A percentile compares a stretch with the other conserved stretches of the same genome.
phyloP scores from a whole-genome alignment of 2,797 vertebrate genomes.

The Clamator glandarius region DNA sequence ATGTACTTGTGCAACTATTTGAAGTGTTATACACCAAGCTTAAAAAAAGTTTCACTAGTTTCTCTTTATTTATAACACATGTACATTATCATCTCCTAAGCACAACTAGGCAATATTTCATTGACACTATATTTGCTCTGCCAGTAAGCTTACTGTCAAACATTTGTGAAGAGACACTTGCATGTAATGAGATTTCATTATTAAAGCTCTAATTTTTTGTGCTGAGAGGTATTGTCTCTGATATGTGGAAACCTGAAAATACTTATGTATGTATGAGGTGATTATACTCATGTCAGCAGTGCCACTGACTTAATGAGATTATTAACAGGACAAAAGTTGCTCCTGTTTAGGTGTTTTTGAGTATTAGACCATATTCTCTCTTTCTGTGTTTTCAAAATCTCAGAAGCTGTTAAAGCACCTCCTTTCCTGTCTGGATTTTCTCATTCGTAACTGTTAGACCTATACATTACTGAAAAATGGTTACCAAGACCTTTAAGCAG shows the following conservation, averaged over 20 bases:
- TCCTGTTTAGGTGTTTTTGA: not conserved
- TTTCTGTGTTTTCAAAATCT: not conserved
- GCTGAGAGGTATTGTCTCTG: not conserved
- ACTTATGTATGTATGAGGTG: conserved; percentile 22
- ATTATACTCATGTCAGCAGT: conserved; percentile 35
- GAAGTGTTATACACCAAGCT: not conserved
- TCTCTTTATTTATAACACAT: not conserved
- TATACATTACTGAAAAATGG: not conserved
- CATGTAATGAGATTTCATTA: conserved; percentile 42
- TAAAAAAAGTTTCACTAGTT: not conserved
- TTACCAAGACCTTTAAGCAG: conserved; percentile 17
- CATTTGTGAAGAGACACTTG: conserved; percentile 12
- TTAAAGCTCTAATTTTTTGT: not conserved
- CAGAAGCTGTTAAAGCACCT: not conserved
- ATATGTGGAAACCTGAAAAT: not conserved
- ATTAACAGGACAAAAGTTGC: conserved; percentile 14
- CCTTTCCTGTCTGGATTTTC: not conserved
- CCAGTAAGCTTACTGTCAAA: not conserved
- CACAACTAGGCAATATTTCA: not conserved
- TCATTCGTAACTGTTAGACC: not conserved
- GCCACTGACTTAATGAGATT: conserved; percentile 40
- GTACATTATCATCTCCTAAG: not conserved
- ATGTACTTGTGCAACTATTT: not conserved
- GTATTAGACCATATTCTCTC: not conserved
- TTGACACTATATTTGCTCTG: conserved; percentile 16